Evolutionary conservation across 2,888 invertebrate species (phyloP), one percentile per base, ranked within the genome.

Genomic region (Halictus ligatus): DNA sequence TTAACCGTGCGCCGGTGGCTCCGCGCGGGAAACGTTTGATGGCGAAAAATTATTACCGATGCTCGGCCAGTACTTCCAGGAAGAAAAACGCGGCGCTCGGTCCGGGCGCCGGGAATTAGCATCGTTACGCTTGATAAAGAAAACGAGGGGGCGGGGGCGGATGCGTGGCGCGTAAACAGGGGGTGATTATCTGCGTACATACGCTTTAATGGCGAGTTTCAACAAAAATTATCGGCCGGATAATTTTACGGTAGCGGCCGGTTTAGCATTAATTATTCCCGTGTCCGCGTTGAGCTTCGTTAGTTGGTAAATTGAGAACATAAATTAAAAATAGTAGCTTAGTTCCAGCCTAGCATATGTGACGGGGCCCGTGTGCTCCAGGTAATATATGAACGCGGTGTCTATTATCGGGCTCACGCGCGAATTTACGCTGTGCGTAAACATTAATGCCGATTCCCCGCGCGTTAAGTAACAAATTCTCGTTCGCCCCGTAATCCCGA

Each of bases 311-410:
- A 92, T 93, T 92, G 90, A 91, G 90, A 87, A 89, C 88, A 93
- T 93, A 93, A 93, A 93, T 93, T 93, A 92, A 91, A 92, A 91
- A 93, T 92, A 93, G 92, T 92, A 92, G 91, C 93, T 93, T 92
- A 89, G 93, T 92, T 91, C 87, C 88, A 91, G 87, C 81, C 81
- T 60, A 91, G 88, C 85, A 83, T 88, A 78, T 90, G 91, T 85
- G 91, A 92, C 88, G 88, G 78, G 54, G 54, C 54, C 77, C 75
- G 75, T 81, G 46, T 25, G 82, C 72, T 88, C 13, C 40, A 64
- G 43, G 83, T 87, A 88, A 89, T 85, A 83, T 89, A 90, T 82
- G 89, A 73, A 84, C 78, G 77, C 74, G 58, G 78, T 88, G 87
- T 91, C 89, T 91, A 91, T 91, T 89, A 91, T 86, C 88, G 73